phyloP scores from a whole-genome alignment of 2,113 vertebrate genomes.

The Oreocharis arfaki region DNA sequence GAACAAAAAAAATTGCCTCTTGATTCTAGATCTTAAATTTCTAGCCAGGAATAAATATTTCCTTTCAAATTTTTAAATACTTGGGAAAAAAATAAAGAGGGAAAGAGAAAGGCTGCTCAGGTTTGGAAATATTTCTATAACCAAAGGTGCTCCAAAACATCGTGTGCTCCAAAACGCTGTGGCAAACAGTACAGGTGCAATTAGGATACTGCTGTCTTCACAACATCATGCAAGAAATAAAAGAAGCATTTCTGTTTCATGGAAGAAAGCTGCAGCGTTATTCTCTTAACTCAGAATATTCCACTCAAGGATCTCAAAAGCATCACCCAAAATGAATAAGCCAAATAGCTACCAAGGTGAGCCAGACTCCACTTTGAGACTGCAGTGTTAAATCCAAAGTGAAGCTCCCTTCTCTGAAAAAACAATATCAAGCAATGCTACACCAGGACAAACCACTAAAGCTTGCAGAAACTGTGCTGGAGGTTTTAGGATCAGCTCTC shows the following conservation, averaged over 20 bases:
- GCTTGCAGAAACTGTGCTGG: not conserved
- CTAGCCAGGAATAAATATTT: slow-evolving; percentile 12
- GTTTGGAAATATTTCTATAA: not conserved
- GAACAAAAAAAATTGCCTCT: not conserved
- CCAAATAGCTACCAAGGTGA: not conserved
- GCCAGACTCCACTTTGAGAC: not conserved
- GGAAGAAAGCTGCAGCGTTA: not conserved
- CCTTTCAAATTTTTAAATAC: not conserved
- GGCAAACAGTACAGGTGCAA: not conserved
- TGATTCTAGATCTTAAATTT: not conserved
- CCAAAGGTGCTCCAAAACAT: not conserved
- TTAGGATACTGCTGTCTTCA: not conserved
- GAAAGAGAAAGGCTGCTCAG: not conserved
- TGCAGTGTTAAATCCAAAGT: not conserved
- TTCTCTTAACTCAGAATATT: not conserved
- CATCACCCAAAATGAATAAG: not conserved
- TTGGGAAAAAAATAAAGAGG: not conserved
- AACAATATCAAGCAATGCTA: not conserved
- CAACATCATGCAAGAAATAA: not conserved
- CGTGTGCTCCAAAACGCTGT: not conserved
- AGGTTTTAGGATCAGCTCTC: not conserved
- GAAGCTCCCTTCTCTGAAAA: not conserved
- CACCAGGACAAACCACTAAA: not conserved
- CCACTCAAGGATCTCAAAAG: not conserved
- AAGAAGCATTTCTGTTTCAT: not conserved